Evolutionary conservation across 2,113 vertebrate species (phyloP), one percentile per base, ranked within the genome.

Genomic region (Ammodytes marinus): DNA sequence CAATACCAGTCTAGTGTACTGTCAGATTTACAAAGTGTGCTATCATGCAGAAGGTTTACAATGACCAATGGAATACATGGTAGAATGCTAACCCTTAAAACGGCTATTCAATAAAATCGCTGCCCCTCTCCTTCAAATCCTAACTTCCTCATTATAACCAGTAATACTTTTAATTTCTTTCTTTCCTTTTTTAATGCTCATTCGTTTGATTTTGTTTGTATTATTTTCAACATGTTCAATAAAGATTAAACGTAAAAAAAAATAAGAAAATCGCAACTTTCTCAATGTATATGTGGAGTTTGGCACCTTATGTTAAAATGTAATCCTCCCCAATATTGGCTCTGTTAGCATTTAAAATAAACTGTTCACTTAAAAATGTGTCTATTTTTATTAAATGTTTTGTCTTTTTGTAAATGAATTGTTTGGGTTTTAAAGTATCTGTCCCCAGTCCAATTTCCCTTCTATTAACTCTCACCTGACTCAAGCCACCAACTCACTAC

Each of bases 381-480:
- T 27, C 27, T 27, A 27, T 27, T 27, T 27, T 27, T 27, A 27
- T 27, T n/a, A n/a, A n/a, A n/a, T n/a, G n/a, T n/a, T 27, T 27
- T 27, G 2, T 27, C 2, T 27, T 27, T 27, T 27, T 27, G 27
- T 27, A 27, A 27, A 27, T 27, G 1, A 27, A 27, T 27, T 27
- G 27, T 27, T 27, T 27, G n/a, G n/a, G n/a, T 27, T 13, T 6
- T 12, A 43, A 49, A 63, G 13, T 43, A 40, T n/a, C n/a, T n/a
- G n/a, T n/a, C n/a, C n/a, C n/a, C 68, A 73, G 47, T 77, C 19
- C 58, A n/a, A 1, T 0, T 69, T 80, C 65, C 65, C 47, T 73
- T 83, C 39, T 70, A 11, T 58, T 19, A 35, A 15, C 19, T 1
- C 65, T 82, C 54, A 86, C 83, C 45, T 80, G 27, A 65, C 74